A percentile compares a stretch with the other conserved stretches of the same genome.
Conservation (phyloP, 2,888 invertebrate species). For the Minunthozetes semirufus region DNA sequence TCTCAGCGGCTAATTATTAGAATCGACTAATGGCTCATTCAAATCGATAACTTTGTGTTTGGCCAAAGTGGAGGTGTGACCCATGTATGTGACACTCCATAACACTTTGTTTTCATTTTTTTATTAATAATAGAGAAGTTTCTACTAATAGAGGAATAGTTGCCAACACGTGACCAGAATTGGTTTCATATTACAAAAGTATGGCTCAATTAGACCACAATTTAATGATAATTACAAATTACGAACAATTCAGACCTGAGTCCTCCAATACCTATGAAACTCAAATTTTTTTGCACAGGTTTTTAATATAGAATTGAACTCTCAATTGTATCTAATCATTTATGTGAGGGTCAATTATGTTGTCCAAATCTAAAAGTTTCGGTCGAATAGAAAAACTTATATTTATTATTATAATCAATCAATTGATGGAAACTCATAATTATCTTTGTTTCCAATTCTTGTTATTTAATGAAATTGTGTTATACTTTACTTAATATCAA, state of each 20-base stretch:
- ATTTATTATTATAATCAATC: neutral
- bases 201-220: neutral
- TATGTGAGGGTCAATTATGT: no score
- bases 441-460: neutral
- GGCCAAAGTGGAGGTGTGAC: no score
- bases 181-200: neutral
- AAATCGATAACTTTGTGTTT: no score
- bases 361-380: no score
- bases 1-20: no score
- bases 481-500: neutral
- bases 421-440: neutral
- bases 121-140: no score
- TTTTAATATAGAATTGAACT: no score
- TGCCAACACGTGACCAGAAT: slow-evolving; percentile 3
- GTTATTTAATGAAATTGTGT: neutral
- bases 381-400: neutral
- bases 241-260: neutral
- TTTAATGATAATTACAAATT: neutral
- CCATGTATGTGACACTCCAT: no score
- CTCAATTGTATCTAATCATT: no score
- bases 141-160: neutral
- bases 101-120: no score
- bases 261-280: neutral
- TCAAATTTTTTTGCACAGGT: no score
- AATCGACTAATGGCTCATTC: no score